Percentiles rank a stretch among this genome's conserved stretches.
These are phyloP conservation scores for Timandra comae DNA, from an alignment of 2,888 invertebrate genomes.

Conservation along the genomic window DNA sequence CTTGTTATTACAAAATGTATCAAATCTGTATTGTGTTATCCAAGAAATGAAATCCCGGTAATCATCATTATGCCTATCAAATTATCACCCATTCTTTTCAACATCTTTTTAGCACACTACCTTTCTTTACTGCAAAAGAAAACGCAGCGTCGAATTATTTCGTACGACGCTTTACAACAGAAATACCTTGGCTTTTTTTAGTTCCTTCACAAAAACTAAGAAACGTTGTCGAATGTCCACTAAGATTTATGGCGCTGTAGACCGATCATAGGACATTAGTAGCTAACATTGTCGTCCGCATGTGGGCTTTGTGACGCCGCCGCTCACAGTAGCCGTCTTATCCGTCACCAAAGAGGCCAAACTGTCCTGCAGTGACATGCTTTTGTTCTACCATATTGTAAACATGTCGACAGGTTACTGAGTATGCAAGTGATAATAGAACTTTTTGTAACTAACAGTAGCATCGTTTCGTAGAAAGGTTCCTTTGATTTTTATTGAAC, in stretches of 20 bases:
- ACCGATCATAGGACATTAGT: conserved; percentile 73
- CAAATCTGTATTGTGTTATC: too few species aligned
- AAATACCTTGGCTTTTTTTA: conserved; percentile 1
- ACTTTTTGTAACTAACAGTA: conserved; percentile 28
- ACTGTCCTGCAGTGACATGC: conserved; percentile 16
- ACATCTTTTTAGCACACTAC: too few species aligned
- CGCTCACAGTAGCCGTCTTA: conserved; percentile 17
- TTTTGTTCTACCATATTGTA: conserved; percentile 60
- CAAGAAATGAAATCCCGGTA: too few species aligned
- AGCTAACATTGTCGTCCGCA: conserved; percentile 58
- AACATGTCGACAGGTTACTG: conserved; percentile 69
- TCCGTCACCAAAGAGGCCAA: too few species aligned
- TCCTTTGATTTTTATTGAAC: conserved; percentile 6
- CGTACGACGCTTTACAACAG: conserved; percentile 2
- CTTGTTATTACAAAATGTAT: too few species aligned
- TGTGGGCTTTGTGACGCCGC: conserved; percentile 53
- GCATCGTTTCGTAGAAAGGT: conserved; percentile 27
- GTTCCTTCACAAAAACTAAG: conserved; percentile 39
- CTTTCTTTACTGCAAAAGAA: too few species aligned
- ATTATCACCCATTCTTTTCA: too few species aligned
- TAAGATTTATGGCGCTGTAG: conserved; percentile 65
- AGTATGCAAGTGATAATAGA: conserved; percentile 31
- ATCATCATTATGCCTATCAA: too few species aligned
- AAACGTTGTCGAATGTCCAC: conserved; percentile 28
- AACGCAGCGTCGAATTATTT: too few species aligned